Base-by-base conservation (phyloP, 1,140 invertebrate genomes). In the Coptotermes formosanus region DNA sequence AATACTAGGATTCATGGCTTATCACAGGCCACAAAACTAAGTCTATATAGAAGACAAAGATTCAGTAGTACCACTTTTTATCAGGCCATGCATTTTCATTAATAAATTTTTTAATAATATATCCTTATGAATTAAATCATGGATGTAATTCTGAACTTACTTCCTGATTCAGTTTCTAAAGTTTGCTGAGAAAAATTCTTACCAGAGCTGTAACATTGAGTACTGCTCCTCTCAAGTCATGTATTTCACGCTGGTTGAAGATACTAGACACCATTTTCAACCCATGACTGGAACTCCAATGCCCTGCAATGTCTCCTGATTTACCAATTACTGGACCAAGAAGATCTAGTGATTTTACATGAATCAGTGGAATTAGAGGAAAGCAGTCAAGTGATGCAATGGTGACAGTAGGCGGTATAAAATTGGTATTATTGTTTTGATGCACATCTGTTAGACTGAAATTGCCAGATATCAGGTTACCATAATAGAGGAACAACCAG, bases 401-500 rank as follows among this genome's bases (percentile, higher is more conserved):
- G 25, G 64, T 75, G n/a, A 75, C 14, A 30, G 64, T 75, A 9
- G 64, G 16, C n/a, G 64, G n/a, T 75, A 30, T 30, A 75, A 75
- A 1, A 30, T 30, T 75, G 52, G 64, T 30, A 75, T 25, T n/a
- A 75, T n/a, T 75, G 64, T 75, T 75, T 25, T 75, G 7, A 9
- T 75, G 64, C 6, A 75, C n/a, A 30, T n/a, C 8, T 75, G n/a
- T 25, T 75, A 30, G 52, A 55, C 52, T 75, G 64, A 75, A 75
- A 16, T 75, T 12, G 14, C 64, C n/a, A 75, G 8, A 25, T 75
- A 30, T 75, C 64, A 25, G n/a, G 25, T 75, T 75, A 8, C n/a
- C 64, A 75, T 75, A 75, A 30, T 75, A n/a, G 64, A 75, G 64
- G 30, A 75, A 30, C n/a, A 75, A 75, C 64, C 64, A 75, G 64